These are phyloP conservation scores for Neotoxoptera formosana DNA, from an alignment of 1,140 invertebrate genomes.

Conservation along the genomic window DNA sequence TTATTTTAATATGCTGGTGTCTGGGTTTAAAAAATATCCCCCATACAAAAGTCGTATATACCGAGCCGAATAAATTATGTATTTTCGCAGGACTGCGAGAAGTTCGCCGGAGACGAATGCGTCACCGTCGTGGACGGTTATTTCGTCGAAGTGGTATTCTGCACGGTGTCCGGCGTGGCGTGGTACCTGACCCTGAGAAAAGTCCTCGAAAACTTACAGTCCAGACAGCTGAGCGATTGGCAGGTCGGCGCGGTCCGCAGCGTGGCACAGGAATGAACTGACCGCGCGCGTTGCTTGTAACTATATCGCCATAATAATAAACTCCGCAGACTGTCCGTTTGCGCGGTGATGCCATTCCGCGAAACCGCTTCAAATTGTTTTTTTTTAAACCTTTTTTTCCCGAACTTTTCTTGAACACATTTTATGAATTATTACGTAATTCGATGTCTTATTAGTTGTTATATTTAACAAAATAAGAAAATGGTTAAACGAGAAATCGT, in stretches of 20 bases:
- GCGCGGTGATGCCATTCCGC: neutral
- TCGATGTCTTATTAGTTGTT: too few species aligned
- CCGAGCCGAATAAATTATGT: too few species aligned
- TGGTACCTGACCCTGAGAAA: slow-evolving; percentile 68
- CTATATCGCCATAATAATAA: too few species aligned
- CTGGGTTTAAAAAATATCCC: too few species aligned
- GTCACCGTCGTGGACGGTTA: slow-evolving; percentile 83
- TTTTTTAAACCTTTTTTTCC: neutral
- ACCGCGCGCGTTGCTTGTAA: too few species aligned
- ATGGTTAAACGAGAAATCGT: too few species aligned
- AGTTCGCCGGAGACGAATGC: slow-evolving; percentile 65
- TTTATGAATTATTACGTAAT: too few species aligned
- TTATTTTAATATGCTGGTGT: too few species aligned
- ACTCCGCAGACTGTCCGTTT: too few species aligned
- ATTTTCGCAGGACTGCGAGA: neutral
- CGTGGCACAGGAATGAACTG: neutral
- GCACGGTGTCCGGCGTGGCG: slow-evolving; percentile 80
- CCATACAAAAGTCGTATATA: too few species aligned
- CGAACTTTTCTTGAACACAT: neutral
- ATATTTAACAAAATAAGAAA: too few species aligned
- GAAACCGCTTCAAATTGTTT: neutral
- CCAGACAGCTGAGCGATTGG: neutral
- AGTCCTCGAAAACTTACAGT: slow-evolving; percentile 11
- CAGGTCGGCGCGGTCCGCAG: neutral
- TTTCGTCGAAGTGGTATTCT: slow-evolving; percentile 85